Evolutionary conservation across 2,888 invertebrate genomes (phyloP).

Genomic region (Melangyna quadrimaculata): DNA sequence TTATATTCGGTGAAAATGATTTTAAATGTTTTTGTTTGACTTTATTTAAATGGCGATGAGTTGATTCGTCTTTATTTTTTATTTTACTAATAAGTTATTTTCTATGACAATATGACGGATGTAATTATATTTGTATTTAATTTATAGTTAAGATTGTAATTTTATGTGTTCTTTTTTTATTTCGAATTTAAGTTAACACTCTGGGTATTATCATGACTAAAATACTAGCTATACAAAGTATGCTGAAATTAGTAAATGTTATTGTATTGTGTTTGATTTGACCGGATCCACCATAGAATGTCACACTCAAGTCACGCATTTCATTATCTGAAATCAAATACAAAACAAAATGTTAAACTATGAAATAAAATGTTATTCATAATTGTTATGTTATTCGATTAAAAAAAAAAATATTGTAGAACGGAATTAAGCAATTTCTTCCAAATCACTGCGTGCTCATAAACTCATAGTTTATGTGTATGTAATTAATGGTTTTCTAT

Average conservation of each 20-base stretch:
- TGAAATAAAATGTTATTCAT: too few species aligned
- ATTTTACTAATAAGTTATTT: constrained; percentile 11
- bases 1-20: constrained; percentile 32
- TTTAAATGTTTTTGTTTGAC: neutral
- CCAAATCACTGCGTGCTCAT: too few species aligned
- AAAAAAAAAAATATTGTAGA: too few species aligned
- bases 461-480: too few species aligned
- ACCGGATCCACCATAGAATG: constrained; percentile 79
- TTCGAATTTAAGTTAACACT: constrained; percentile 37
- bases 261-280: constrained; percentile 28
- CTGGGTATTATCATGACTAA: constrained; percentile 26
- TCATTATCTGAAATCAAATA: constrained; percentile 78
- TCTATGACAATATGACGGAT: constrained; percentile 45
- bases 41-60: constrained; percentile 55
- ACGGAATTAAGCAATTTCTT: too few species aligned
- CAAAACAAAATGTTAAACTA: neutral
- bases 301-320: constrained; percentile 81
- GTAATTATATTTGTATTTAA: constrained; percentile 41
- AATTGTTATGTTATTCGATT: too few species aligned
- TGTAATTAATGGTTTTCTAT: too few species aligned
- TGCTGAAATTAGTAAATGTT: constrained; percentile 18
- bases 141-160: constrained; percentile 8
- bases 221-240: constrained; percentile 38
- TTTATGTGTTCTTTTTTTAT: constrained; percentile 28
- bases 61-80: constrained; percentile 38